Base-by-base conservation (phyloP, 2,888 invertebrate genomes). In the Sericinus montela region DNA sequence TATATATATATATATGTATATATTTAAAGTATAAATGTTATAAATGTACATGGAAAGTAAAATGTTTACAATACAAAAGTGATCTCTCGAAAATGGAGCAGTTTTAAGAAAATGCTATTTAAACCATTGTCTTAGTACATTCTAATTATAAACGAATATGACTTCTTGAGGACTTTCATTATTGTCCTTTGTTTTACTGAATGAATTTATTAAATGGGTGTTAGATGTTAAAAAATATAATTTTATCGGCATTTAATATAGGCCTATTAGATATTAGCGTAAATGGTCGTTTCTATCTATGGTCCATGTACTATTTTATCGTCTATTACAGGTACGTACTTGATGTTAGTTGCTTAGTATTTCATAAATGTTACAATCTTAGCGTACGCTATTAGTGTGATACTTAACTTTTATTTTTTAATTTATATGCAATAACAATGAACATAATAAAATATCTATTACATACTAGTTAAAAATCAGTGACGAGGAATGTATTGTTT, bases 181-280 rank as follows among this genome's bases (percentile, higher is more conserved):
- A 35, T 35, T 4, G 25, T 13, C 14, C n/a, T 37, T 44, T 36
- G n/a, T 19, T 36, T 36, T 19, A 11, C 5, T 29, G 9, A 37
- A 1, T 3, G 16, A 44, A 25, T 29, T 11, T 28, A 29, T 11
- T 6, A 14, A 10, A 11, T 41, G 19, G 35, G 23, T 37, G 11
- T 45, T 38, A 49, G 13, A 40, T 15, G 16, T 23, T 35, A n/a
- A 19, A 37, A 32, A 40, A 16, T 32, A 48, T 40, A 48, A 41
- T 51, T 56, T 56, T 48, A 51, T 58, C 47, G 55, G 50, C 53
- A 54, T 30, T 67, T 69, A 61, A 67, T 56, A 67, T 75, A 80
- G 82, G 84, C 84, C 83, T 84, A 84, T 64, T 77, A 78, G 65
- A 69, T 11, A 32, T 60, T 65, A 57, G 57, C 62, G 60, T 52